Evolutionary conservation across 2,113 vertebrate genomes (phyloP), one percentile per base, ranked within the genome.

Genomic region (Platysternon megacephalum): DNA sequence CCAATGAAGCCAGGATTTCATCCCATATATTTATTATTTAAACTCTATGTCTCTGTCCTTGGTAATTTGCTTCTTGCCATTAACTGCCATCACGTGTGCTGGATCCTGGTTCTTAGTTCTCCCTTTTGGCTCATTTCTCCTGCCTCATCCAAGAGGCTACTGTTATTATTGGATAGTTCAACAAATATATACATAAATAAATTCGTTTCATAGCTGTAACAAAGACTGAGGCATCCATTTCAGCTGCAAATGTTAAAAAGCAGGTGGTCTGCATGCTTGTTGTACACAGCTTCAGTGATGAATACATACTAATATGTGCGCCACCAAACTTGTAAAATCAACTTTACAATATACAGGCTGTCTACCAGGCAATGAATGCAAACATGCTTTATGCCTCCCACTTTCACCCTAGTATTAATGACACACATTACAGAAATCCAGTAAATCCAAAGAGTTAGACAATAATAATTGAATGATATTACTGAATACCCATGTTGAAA

Each of bases 21-120:
- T n/a, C 29, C 35, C 11, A 35, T 46, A 84, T 58, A 79, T 85
- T 94, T 96, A 17, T 93, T 82, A 90, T 93, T 94, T 93, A 72
- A 93, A 72, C 46, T 72, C 72, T 32, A 8, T 28, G 88, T 11
- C 44, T 97, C 93, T 94, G 93, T 42, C 88, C 55, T 72, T 80
- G 52, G 72, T 26, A 80, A 80, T 87, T 94, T 79, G 26, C 65
- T 84, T 83, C 65, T 88, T 82, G 44, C 85, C 42, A 19, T 94
- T 91, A 87, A 51, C 79, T 68, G 22, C 26, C 16, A 32, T 44
- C 22, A 21, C 51, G 2, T 89, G 82, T 19, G 84, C 89, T 94
- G 81, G 32, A 93, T 94, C 39, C 58, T 26, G 2, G 16, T 58
- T 88, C 74, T 85, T 28, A 8, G 35, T 39, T 53, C 29, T 82